Evolutionary conservation across 2,797 vertebrate species (phyloP).

Genomic region (Rhinella marina): DNA sequence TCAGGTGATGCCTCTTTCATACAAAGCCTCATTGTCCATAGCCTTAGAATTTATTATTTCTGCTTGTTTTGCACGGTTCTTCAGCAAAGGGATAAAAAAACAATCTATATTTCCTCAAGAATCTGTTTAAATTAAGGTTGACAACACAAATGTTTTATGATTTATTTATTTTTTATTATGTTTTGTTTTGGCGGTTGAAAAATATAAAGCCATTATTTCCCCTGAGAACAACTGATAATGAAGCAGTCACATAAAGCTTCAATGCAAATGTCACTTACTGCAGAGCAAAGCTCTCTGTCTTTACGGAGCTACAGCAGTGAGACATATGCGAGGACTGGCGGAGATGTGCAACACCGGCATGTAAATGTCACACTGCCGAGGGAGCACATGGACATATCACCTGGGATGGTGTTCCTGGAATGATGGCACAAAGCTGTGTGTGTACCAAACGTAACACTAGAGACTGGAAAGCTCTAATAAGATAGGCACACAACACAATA

Average conservation of each 20-base stretch:
- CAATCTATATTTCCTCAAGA: conserved; percentile 19
- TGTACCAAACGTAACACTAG: conserved; percentile 12
- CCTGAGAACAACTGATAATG: conserved; percentile 35
- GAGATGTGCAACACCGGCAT: conserved; percentile 41
- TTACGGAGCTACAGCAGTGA: conserved; percentile 37
- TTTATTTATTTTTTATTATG: background rate
- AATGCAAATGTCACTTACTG: conserved; percentile 56
- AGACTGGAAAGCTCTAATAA: conserved; percentile 20
- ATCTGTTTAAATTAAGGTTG: conserved; percentile 43
- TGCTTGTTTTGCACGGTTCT: background rate
- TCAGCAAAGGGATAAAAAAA: background rate
- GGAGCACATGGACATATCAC: conserved; percentile 22
- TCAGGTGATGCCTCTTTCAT: too few species aligned
- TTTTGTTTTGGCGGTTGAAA: conserved; percentile 15
- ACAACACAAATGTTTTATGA: conserved; percentile 7
- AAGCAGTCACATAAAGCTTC: background rate
- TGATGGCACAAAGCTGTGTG: conserved; percentile 4
- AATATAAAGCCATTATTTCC: conserved; percentile 52
- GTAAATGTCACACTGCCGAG: conserved; percentile 53
- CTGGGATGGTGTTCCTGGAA: conserved; percentile 26
- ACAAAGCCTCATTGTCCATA: background rate
- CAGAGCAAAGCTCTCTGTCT: conserved; percentile 5
- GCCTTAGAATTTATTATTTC: background rate
- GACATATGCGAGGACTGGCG: conserved; percentile 52
- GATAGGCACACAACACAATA: conserved; percentile 10